A percentile compares a stretch with the other conserved stretches of the same genome.
phyloP scores from a whole-genome alignment of 2,113 vertebrate species.

The Lucifuga dentata region DNA sequence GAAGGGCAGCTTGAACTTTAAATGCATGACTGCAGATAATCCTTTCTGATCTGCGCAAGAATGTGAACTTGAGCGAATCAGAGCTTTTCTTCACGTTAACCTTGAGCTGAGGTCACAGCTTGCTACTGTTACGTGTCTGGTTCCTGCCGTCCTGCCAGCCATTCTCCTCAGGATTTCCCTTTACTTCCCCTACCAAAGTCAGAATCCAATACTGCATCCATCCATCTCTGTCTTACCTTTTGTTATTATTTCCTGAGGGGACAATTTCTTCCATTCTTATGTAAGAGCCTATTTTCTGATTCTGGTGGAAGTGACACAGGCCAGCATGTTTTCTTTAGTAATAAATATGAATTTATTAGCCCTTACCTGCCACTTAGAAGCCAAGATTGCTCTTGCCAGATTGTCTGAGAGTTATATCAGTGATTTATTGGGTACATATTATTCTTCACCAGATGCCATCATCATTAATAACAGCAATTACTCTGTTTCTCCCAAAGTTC shows the following conservation, averaged over 20 bases:
- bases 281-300: slow-evolving; percentile 35
- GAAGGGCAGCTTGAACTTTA: slow-evolving; percentile 28
- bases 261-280: slow-evolving; percentile 23
- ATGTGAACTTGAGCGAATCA: slow-evolving; percentile 19
- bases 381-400: neutral
- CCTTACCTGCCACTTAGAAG: slow-evolving; percentile 29
- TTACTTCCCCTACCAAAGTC: slow-evolving; percentile 26
- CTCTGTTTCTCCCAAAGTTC: neutral
- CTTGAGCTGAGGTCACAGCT: slow-evolving; percentile 17
- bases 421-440: slow-evolving; percentile 9
- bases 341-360: slow-evolving; percentile 17
- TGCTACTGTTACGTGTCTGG: slow-evolving; percentile 1
- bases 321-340: slow-evolving; percentile 9
- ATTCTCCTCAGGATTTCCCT: slow-evolving; percentile 68
- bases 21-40: slow-evolving; percentile 70
- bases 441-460: neutral
- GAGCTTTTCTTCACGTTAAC: slow-evolving; percentile 31
- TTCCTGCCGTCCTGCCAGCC: slow-evolving; percentile 35
- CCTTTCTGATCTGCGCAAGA: slow-evolving; percentile 54
- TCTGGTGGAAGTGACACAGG: slow-evolving; percentile 31
- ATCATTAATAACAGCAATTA: neutral
- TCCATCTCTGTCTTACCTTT: slow-evolving; percentile 29
- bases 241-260: slow-evolving; percentile 47
- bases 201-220: slow-evolving; percentile 65
- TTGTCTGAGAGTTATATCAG: slow-evolving; percentile 4